Conservation (phyloP, 2,888 invertebrate genomes). For the Trypoxylon attenuatum region DNA sequence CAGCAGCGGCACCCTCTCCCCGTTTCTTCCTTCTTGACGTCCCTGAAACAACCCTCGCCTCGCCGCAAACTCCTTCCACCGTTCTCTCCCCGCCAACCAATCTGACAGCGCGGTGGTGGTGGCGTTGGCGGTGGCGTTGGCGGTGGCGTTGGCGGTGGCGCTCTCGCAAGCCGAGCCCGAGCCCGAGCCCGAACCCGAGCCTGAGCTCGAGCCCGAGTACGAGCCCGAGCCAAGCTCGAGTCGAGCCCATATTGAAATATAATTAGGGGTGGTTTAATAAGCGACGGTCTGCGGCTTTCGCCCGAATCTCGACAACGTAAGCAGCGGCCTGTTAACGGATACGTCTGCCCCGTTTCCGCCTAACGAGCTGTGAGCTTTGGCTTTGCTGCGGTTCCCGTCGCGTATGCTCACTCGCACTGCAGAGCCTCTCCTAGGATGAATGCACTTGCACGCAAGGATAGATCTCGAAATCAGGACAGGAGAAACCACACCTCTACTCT, state of each 20-base stretch:
- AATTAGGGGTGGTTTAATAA: conserved; percentile 69
- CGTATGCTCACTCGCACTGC: background rate
- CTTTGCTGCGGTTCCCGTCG: conserved; percentile 36
- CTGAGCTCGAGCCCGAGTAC: too few relatives aligned
- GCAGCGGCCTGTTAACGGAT: conserved; percentile 54
- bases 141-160: too few relatives aligned
- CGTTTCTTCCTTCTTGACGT: background rate
- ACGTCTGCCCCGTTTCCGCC: conserved; percentile 30
- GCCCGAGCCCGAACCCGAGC: too few relatives aligned
- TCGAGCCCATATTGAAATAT: conserved; percentile 65
- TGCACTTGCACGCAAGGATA: background rate
- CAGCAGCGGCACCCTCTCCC: conserved; percentile 10
- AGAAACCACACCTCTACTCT: too few relatives aligned
- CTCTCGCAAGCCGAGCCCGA: too few relatives aligned
- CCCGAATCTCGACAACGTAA: conserved; percentile 49
- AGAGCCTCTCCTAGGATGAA: background rate
- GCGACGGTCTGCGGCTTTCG: conserved; percentile 62
- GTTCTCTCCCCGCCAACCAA: conserved; percentile 35
- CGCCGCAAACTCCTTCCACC: conserved; percentile 17
- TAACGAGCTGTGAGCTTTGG: conserved; percentile 39
- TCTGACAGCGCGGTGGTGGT: too few relatives aligned
- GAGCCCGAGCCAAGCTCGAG: conserved; percentile 35
- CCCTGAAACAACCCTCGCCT: conserved; percentile 1
- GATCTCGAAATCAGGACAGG: background rate
- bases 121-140: too few relatives aligned